Evolutionary conservation across 2,888 invertebrate species (phyloP).

Genomic region (Limnephilus auricula): DNA sequence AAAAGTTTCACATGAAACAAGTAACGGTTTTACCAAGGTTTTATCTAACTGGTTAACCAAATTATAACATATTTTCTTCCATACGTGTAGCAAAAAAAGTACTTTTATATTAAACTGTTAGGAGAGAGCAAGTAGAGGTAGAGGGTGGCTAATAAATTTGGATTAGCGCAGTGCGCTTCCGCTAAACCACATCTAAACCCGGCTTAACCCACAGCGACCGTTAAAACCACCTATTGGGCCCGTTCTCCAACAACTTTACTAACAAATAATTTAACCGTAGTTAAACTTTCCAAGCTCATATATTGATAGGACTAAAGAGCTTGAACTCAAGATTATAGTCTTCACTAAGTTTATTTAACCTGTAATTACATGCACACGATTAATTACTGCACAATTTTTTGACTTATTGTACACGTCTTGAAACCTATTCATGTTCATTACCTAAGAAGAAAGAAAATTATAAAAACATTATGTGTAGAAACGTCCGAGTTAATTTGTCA

Average conservation of each 20-base stretch:
- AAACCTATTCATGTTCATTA: not conserved
- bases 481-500: too few species aligned
- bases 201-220: slow-evolving; percentile 59
- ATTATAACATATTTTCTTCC: not conserved
- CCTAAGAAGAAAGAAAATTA: too few species aligned
- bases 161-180: slow-evolving; percentile 66
- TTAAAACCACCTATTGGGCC: slow-evolving; percentile 57
- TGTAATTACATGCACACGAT: not conserved
- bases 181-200: slow-evolving; percentile 64
- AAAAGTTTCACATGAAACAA: not conserved
- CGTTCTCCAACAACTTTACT: slow-evolving; percentile 72
- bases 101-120: slow-evolving; percentile 57
- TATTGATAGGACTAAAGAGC: slow-evolving; percentile 2
- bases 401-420: not conserved
- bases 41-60: not conserved
- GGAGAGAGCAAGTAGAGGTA: slow-evolving; percentile 38
- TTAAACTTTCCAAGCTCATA: slow-evolving; percentile 24
- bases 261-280: slow-evolving; percentile 63
- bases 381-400: not conserved
- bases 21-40: too few species aligned
- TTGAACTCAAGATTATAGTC: not conserved
- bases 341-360: not conserved
- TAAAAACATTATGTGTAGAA: too few species aligned
- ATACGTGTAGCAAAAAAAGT: not conserved
- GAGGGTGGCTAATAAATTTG: slow-evolving; percentile 65